These are phyloP conservation scores for Lagopus muta DNA, from an alignment of 2,113 vertebrate genomes.

Conservation along the genomic window DNA sequence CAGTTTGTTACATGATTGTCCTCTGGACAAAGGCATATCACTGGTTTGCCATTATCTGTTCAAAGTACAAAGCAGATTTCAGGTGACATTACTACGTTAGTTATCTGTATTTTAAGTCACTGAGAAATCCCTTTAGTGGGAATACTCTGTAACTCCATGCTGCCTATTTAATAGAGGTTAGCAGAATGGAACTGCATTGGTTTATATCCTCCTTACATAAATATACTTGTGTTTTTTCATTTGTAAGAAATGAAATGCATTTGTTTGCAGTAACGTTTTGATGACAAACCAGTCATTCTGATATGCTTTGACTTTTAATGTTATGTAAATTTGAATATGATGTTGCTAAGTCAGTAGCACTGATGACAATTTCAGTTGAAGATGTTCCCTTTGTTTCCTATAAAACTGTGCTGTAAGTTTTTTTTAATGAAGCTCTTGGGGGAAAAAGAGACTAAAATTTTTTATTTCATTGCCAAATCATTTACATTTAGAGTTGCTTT, in stretches of 20 bases:
- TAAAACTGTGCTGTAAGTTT: neutral
- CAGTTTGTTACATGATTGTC: neutral
- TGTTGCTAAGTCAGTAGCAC: neutral
- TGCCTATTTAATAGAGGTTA: neutral
- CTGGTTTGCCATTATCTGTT: neutral
- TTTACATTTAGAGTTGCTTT: neutral
- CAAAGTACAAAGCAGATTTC: neutral
- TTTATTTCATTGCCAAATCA: neutral
- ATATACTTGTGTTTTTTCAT: neutral
- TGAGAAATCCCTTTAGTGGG: neutral
- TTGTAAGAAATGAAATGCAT: neutral
- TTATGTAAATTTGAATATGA: neutral
- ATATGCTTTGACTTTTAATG: neutral
- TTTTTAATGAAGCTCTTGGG: neutral
- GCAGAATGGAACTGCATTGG: neutral
- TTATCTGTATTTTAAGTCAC: neutral
- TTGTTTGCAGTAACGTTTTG: neutral
- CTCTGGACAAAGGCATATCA: neutral
- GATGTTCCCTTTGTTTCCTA: neutral
- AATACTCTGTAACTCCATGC: neutral
- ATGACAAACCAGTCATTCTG: conserved; percentile 35
- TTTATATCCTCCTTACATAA: neutral
- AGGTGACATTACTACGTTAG: neutral
- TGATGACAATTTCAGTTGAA: neutral
- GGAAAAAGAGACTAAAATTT: neutral